Evolutionary conservation across 2,113 vertebrate species (phyloP), one percentile per base, ranked within the genome.

Genomic region (Vulpes vulpes): DNA sequence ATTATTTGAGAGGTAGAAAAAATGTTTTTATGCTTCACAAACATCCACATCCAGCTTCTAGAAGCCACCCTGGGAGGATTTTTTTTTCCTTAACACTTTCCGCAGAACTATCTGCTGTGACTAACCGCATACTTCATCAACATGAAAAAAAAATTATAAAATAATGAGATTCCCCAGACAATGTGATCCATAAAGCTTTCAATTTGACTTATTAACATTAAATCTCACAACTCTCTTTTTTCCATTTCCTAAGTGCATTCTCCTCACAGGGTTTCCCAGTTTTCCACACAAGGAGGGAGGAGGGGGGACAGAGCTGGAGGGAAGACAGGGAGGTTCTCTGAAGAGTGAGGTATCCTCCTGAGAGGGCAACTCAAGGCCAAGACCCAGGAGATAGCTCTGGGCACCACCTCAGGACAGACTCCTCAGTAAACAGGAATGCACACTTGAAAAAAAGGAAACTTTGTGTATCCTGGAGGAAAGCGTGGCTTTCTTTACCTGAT

Each of bases 131-230:
- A 92, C 43, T 84, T 96, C n/a, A 95, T 89, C 92, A 83, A 92
- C 84, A 95, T 60, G 73, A 89, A 95, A 95, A 91, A 95, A 71
- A 65, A 82, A 30, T 67, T 57, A 96, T 69, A 95, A 95, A 97
- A 87, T 69, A 95, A 95, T 97, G 94, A 94, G 89, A 80, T 92
- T 79, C 80, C 43, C 55, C 65, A 89, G 73, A 94, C 60, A 93
- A 62, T 23, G 35, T 20, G 35, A 89, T 73, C 89, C 60, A 65
- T 74, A 91, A 91, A 51, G 38, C 69, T 91, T 98, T 96, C 79
- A 73, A 57, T 92, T 92, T 95, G 71, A 93, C 82, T 81, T 95
- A 32, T 43, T 62, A 82, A 95, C 82, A 97, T 89, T n/a, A 93
- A 95, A 89, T 88, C 30, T 85, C 69, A 59, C 15, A 80, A 25